These are phyloP conservation scores for Caenorhabditis elegans DNA, from an alignment of 1,140 invertebrate species.

Conservation along the genomic window WBcel235 BX284606.5:2858501-2859000, in stretches of 20 bases:
- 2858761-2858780: conserved; percentile 52
- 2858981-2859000: conserved; percentile 50
- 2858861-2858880: conserved; percentile 38
- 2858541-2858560: conserved; percentile 53
- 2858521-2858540: conserved; percentile 39
- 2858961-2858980: conserved; percentile 45
- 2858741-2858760: conserved; percentile 49
- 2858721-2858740: conserved; percentile 49
- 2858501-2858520: neutral
- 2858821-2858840: conserved; percentile 49
- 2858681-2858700: conserved; percentile 46
- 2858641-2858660: neutral
- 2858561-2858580: conserved; percentile 47
- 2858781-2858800: conserved; percentile 54
- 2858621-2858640: conserved; percentile 45
- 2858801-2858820: conserved; percentile 42
- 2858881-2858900: conserved; percentile 47
- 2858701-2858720: conserved; percentile 47
- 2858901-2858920: conserved; percentile 51
- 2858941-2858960: conserved; percentile 50
- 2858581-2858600: conserved; percentile 44
- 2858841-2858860: conserved; percentile 51
- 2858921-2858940: conserved; percentile 52
- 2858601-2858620: conserved; percentile 46
- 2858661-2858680: neutral